Conservation (phyloP, 2,113 vertebrate genomes). For the Chascanopsetta lugubris region DNA sequence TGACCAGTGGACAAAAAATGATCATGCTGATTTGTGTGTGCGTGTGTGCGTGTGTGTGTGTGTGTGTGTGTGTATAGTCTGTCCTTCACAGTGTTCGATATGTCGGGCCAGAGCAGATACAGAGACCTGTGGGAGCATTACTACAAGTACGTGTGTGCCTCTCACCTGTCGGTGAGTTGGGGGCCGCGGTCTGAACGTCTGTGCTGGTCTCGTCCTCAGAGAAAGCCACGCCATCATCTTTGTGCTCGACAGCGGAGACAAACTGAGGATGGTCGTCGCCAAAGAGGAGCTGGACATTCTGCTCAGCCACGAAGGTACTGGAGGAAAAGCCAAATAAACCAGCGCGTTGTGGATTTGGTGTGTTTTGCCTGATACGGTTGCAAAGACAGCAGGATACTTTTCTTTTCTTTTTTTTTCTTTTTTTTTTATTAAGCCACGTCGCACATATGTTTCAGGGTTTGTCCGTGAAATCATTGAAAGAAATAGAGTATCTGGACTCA, state of each 20-base stretch:
- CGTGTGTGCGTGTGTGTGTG: too few relatives aligned
- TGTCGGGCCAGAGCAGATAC: slow-evolving; percentile 98
- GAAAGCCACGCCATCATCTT: slow-evolving; percentile 99
- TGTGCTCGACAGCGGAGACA: slow-evolving; percentile 97
- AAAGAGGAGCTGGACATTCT: slow-evolving; percentile 97
- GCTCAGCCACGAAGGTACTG: slow-evolving; percentile 94
- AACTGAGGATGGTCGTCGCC: slow-evolving; percentile 97
- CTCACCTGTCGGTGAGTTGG: background rate
- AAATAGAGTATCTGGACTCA: background rate
- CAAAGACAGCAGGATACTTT: background rate
- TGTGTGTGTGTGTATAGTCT: slow-evolving; percentile 86
- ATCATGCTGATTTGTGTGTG: too few relatives aligned
- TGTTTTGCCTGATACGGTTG: background rate
- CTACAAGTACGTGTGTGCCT: slow-evolving; percentile 88
- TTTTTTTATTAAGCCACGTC: too few relatives aligned
- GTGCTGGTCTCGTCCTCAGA: slow-evolving; percentile 74
- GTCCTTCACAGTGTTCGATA: slow-evolving; percentile 98
- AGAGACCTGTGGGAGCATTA: slow-evolving; percentile 99
- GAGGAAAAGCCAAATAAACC: too few relatives aligned
- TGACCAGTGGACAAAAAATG: too few relatives aligned
- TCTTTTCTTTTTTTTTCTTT: too few relatives aligned
- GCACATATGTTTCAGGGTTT: background rate
- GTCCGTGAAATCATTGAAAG: background rate
- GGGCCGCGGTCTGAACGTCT: background rate
- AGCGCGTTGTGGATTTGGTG: background rate